Percentiles rank a stretch among this genome's conserved stretches.
phyloP scores from a whole-genome alignment of 2,113 vertebrate species.

The Willisornis vidua region DNA sequence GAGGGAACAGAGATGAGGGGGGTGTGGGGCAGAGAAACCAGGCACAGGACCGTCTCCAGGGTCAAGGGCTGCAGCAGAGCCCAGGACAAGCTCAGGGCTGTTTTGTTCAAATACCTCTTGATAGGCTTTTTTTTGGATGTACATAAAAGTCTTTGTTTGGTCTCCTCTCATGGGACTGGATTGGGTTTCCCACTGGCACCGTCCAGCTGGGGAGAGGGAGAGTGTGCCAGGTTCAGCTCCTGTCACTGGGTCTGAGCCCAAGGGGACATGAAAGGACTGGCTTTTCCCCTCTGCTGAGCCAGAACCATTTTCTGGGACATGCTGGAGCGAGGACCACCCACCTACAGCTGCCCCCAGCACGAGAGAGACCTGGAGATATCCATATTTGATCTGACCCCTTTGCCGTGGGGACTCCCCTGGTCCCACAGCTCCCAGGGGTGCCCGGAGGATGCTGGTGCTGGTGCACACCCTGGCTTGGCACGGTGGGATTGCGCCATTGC shows the following conservation, averaged over 20 bases:
- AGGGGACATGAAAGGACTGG: accelerated
- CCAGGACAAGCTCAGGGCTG: neutral
- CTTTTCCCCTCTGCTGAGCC: accelerated
- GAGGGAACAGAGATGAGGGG: neutral
- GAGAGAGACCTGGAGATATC: neutral
- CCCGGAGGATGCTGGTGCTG: accelerated
- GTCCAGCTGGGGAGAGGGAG: neutral
- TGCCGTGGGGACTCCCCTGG: neutral
- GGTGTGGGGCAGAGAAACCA: accelerated
- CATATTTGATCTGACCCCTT: neutral
- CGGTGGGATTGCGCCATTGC: neutral
- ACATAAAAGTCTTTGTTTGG: conserved; percentile 13
- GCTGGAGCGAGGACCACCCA: accelerated
- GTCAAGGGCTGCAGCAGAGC: neutral
- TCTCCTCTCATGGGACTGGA: neutral
- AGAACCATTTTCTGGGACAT: neutral
- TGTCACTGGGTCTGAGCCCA: neutral
- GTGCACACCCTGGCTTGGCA: neutral
- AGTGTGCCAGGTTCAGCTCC: neutral
- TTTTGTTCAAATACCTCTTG: conserved; percentile 35
- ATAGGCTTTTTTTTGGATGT: neutral
- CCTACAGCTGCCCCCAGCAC: accelerated
- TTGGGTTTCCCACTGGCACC: conserved; percentile 54
- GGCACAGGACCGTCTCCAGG: neutral
- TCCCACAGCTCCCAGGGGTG: neutral